Percentiles rank a stretch among this genome's conserved stretches.
Evolutionary conservation across 2,888 invertebrate species (phyloP).

Genomic region (Dicycla oo): DNA sequence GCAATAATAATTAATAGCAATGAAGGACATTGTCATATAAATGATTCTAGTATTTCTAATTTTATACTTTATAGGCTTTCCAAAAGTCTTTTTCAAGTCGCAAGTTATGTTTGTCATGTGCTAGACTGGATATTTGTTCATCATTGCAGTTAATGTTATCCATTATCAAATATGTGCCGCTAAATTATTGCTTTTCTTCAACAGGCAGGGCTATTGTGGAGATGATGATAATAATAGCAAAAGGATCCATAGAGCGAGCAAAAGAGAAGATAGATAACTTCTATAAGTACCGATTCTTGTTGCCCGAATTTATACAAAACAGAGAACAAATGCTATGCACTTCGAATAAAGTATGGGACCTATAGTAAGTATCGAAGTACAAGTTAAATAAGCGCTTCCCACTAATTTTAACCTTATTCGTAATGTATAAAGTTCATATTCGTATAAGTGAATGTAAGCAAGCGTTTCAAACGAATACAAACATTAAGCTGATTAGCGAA

Average conservation of each 20-base stretch:
- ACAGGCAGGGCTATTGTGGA: conserved; percentile 26
- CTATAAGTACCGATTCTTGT: conserved; percentile 22
- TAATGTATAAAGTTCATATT: no score
- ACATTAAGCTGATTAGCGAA: no score
- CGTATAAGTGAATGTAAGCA: no score
- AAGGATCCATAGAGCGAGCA: conserved; percentile 46
- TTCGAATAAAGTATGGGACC: conserved; percentile 20
- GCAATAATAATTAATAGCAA: no score
- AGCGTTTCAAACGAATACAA: no score
- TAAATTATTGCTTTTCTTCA: not conserved
- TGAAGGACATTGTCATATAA: no score
- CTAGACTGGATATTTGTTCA: not conserved
- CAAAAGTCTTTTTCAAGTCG: not conserved
- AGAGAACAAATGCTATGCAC: conserved; percentile 15
- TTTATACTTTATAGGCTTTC: no score
- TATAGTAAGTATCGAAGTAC: conserved; percentile 29
- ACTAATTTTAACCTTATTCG: no score
- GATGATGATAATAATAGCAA: conserved; percentile 32
- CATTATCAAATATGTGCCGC: not conserved
- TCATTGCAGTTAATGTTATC: not conserved
- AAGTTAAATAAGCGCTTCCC: no score
- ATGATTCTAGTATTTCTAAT: no score
- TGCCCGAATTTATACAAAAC: conserved; percentile 30
- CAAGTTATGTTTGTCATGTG: not conserved
- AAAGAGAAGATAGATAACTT: conserved; percentile 44